A percentile compares a stretch with the other conserved stretches of the same genome.
Conservation (phyloP, 2,888 invertebrate species). For the Lampropteryx suffumata region DNA sequence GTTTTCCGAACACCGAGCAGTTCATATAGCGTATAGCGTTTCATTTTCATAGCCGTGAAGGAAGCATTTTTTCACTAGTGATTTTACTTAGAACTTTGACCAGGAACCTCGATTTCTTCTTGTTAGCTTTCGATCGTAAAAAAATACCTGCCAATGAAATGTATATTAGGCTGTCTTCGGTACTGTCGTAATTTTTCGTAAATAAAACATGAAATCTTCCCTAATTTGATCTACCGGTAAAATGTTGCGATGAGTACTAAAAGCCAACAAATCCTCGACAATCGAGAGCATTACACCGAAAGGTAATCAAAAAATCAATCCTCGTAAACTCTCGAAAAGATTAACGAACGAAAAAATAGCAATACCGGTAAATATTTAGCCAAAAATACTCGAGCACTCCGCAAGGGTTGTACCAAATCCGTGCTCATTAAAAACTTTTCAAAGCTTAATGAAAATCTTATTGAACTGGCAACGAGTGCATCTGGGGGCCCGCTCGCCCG, state of each 20-base stretch:
- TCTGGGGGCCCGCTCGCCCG: conserved; percentile 39
- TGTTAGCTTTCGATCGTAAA: background rate
- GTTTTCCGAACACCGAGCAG: conserved; percentile 40
- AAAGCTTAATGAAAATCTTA: conserved; percentile 81
- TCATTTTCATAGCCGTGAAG: conserved; percentile 23
- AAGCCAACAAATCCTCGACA: background rate
- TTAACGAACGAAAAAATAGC: conserved; percentile 27
- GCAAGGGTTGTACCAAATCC: conserved; percentile 64
- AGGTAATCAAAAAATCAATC: conserved; percentile 22
- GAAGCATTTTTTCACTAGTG: conserved; percentile 8
- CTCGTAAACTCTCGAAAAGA: conserved; percentile 10
- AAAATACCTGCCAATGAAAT: too few relatives aligned
- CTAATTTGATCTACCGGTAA: too few relatives aligned
- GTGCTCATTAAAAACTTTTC: conserved; percentile 78
- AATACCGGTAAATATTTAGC: conserved; percentile 29
- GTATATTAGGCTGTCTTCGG: too few relatives aligned
- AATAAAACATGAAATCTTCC: too few relatives aligned
- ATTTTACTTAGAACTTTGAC: conserved; percentile 18
- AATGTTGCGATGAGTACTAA: background rate
- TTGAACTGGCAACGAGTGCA: conserved; percentile 71
- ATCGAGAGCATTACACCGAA: conserved; percentile 1
- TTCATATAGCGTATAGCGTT: conserved; percentile 35
- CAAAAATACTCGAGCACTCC: conserved; percentile 38
- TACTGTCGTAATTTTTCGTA: too few relatives aligned
- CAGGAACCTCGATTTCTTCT: background rate